Base-by-base conservation (phyloP, 2,113 vertebrate genomes). In the Illadopsis cleaveri region DNA sequence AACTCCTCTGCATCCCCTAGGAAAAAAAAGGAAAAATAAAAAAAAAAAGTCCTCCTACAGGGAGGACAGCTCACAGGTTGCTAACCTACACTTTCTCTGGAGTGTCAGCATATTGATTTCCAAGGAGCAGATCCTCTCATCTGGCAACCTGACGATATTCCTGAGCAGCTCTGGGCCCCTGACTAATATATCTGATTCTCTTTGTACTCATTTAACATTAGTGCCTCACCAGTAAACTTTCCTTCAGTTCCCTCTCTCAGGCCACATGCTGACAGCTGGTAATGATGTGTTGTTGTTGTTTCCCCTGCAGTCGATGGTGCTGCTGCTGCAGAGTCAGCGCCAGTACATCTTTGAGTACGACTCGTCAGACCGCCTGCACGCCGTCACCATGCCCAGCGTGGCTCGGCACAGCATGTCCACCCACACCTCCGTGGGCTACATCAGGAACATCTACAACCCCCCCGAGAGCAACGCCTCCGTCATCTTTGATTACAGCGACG, bases 331-430 rank as follows among this genome's bases (percentile, higher is more conserved):
- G 98, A 99, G 99, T 88, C 99, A 99, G 75, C 98, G 99, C 20
- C 99, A 99, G 96, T 99, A 99, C 84, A 98, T 99, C 97, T 99
- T 99, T 31, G 99, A 99, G 97, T 99, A 99, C 23, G 99, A 99
- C 68, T 91, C 98, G 37, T 99, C 99, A 0, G 98, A 99, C 58
- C 99, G 98, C 11, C 99, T 99, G 81, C 99, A 99, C 0, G 99
- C 99, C 3, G 99, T 99, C 92, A 99, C 99, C 92, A 99, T 99
- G 99, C 99, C 99, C 51, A 99, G 99, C 3, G 99, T 99, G 4
- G 99, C 99, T 48, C 98, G 99, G 78, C 99, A 99, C 97, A 99
- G 99, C 96, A 99, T 99, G 99, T 98, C 98, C 96, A 99, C 99
- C 8, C 99, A 99, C 86, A 99, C 99, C 70, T 99, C 99, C 12